A percentile compares a stretch with the other conserved stretches of the same genome.
Conservation (phyloP, 2,888 invertebrate species). For the Nesidiocoris tenuis region DNA sequence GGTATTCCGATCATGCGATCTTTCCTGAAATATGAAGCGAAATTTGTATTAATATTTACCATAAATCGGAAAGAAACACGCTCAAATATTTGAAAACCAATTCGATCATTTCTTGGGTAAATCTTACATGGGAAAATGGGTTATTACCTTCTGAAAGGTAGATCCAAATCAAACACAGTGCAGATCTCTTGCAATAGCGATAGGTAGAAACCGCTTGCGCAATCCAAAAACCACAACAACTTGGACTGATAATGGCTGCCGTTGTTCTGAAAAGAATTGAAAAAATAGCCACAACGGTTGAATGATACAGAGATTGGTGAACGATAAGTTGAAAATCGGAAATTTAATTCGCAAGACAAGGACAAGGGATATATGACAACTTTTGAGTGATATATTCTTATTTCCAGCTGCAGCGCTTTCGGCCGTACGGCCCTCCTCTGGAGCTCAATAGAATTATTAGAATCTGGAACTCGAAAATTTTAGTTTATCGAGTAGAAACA, state of each 20-base stretch:
- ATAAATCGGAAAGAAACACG: no score
- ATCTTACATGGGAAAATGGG: no score
- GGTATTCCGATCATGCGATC: neutral
- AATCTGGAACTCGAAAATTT: no score
- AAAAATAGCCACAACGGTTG: neutral
- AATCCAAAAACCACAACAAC: conserved; percentile 77
- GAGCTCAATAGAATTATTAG: no score
- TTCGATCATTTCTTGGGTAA: neutral
- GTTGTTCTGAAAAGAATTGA: conserved; percentile 42
- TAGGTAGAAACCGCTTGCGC: conserved; percentile 82
- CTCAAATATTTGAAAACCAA: neutral
- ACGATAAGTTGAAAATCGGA: no score
- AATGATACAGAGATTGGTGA: neutral
- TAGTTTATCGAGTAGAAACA: no score
- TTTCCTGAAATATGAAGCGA: neutral
- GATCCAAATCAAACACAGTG: conserved; percentile 74
- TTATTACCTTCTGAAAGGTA: conserved; percentile 66
- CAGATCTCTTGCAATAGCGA: conserved; percentile 79
- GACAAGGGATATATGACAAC: no score
- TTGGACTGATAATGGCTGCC: conserved; percentile 62
- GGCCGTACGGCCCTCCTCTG: no score
- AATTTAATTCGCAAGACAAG: no score
- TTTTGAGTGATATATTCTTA: no score
- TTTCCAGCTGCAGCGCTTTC: no score
- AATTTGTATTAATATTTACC: no score